Base-by-base conservation (phyloP, 2,113 vertebrate genomes). In the Archilochus colubris region DNA sequence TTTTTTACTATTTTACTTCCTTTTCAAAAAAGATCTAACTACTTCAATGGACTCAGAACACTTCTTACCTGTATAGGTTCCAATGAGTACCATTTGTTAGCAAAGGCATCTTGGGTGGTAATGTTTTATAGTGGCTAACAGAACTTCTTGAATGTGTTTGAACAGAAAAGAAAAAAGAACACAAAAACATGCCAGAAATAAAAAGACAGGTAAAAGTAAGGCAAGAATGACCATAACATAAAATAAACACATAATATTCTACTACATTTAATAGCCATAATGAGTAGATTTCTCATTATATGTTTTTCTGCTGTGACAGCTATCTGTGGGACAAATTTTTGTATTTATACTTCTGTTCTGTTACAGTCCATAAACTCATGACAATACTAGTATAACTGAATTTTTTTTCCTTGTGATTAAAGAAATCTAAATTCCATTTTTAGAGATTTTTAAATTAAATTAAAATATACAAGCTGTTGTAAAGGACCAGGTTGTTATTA, bases 21-120 rank as follows among this genome's bases (percentile, higher is more conserved):
- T 38, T 84, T 88, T 95, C 3, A 7, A 51, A 68, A 80, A 61
- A 21, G 50, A 75, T 74, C 54, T 70, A 90, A 66, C 68, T 89
- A 81, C 43, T 78, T 78, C 81, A 86, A 43, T 73, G 28, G 36
- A 92, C 91, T 95, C 86, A 82, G 57, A 85, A 85, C 10, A 87
- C 30, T 86, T 97, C 98, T 99, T 99, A 99, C 98, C 98, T 99
- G 98, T 98, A 99, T 69, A 99, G 97, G 94, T 98, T 98, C 98
- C 99, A 99, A 97, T 98, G 98, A 98, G 98, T 98, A 98, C 98
- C 96, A 73, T 98, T 99, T 96, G 98, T 98, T 98, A 99, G 98
- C 84, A 99, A 98, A 98, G 98, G 98, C 99, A 99, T 99, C 99
- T 98, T 99, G 95, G 98, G 98, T 82, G 98, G 98, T 83, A 99